Evolutionary conservation across 2,888 invertebrate genomes (phyloP).

Genomic region (Andrena marginata): DNA sequence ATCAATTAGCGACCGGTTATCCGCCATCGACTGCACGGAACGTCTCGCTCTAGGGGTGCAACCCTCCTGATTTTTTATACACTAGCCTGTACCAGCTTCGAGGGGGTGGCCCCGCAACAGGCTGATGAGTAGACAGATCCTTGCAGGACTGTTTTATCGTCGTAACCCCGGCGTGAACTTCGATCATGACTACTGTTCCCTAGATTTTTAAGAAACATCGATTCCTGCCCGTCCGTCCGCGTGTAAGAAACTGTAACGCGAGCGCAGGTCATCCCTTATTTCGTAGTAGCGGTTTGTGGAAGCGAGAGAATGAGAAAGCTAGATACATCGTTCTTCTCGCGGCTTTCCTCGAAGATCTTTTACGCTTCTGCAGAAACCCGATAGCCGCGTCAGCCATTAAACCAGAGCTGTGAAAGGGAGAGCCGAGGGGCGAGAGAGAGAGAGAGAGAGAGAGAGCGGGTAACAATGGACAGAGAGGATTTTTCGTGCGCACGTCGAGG

Average conservation of each 20-base stretch:
- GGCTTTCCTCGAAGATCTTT: conserved; percentile 77
- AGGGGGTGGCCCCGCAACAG: conserved; percentile 80
- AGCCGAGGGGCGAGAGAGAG: conserved; percentile 56
- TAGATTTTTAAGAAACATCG: neutral
- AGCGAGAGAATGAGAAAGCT: conserved; percentile 2
- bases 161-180: neutral
- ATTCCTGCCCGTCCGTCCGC: no score
- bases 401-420: conserved; percentile 69
- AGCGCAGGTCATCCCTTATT: no score
- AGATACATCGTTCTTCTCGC: conserved; percentile 57
- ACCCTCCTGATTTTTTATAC: conserved; percentile 80
- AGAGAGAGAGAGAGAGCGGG: conserved; percentile 62
- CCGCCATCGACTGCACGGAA: conserved; percentile 75
- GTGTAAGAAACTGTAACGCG: no score
- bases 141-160: conserved; percentile 44
- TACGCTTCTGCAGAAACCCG: conserved; percentile 81
- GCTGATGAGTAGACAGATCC: conserved; percentile 83
- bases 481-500: conserved; percentile 30
- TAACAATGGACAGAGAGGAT: conserved; percentile 67
- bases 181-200: neutral
- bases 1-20: conserved; percentile 84
- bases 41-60: conserved; percentile 72
- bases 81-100: conserved; percentile 65
- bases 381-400: conserved; percentile 80
- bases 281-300: no score